Base-by-base conservation (phyloP, 2,113 vertebrate genomes). In the Coregonus clupeaformis region DNA sequence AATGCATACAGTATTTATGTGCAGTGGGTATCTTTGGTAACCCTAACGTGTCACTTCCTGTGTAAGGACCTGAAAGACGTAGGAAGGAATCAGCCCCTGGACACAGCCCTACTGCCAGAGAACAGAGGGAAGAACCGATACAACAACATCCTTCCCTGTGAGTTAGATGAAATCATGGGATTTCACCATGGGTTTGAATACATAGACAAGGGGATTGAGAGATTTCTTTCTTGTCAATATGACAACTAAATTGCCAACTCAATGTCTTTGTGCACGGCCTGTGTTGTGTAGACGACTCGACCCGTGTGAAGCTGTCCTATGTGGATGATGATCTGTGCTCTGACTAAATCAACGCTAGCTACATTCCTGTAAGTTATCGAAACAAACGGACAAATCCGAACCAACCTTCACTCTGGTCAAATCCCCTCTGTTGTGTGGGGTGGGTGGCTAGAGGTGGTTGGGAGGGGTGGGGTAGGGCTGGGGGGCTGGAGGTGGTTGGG, bases 101-200 rank as follows among this genome's bases (percentile, higher is more conserved):
- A 99, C 85, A 95, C 95, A 0, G 98, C 98, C n/a, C 92, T 99
- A 86, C 90, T 99, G 83, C 95, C 95, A 0, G 98, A 99, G 86
- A 99, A 99, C 85, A 93, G 98, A 82, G 97, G 98, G 68, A 99
- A 99, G 89, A 99, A 99, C 92, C 94, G 97, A 82, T 99, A 99
- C 90, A 99, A 98, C 90, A 99, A 99, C 91, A 98, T 99, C 87
- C 88, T 99, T 72, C 97, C 98, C 60, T 99, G 98, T 99, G 90
- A 96, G 96, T 94, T 84, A 83, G 11, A 24, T 0, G n/a, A 52
- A 14, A 52, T 14, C 3, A 18, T 18, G 49, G 14, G 16, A 18
- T 52, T 52, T 52, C 16, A 52, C 14, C n/a, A n/a, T n/a, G 18
- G 12, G 16, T 3, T 52, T 18, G 20, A 5, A 16, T 80, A 20